Percentiles rank a stretch among this genome's conserved stretches.
These are phyloP conservation scores for Eunapius fragilis DNA, from an alignment of 37 sponge, comb jelly and placozoan genomes.

Conservation along the genomic window DNA sequence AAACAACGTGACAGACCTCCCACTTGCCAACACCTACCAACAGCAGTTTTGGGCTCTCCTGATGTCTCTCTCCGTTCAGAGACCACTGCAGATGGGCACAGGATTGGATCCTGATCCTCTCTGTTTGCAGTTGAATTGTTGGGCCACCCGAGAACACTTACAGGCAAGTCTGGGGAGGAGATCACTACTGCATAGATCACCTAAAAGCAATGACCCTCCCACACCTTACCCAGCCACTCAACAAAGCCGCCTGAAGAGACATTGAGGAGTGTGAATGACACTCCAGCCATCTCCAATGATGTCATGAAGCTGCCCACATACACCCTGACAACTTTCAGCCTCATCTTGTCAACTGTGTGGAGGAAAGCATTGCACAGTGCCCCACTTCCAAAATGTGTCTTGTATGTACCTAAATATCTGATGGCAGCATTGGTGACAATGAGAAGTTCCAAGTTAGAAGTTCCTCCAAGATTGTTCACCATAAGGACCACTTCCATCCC, in stretches of 20 bases:
- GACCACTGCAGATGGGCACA: slow-evolving; percentile 5
- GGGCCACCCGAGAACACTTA: slow-evolving; percentile 81
- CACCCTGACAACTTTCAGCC: slow-evolving; percentile 57
- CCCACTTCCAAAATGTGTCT: neutral
- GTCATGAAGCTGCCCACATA: slow-evolving; percentile 84
- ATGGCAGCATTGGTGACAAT: slow-evolving; percentile 81
- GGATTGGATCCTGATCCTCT: slow-evolving; percentile 22
- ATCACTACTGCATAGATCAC: too few species aligned
- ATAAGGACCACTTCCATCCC: slow-evolving; percentile 83
- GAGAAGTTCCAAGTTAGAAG: slow-evolving; percentile 89
- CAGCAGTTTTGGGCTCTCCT: neutral
- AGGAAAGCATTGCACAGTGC: neutral
- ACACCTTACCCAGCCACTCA: slow-evolving; percentile 58
- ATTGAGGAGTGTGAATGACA: slow-evolving; percentile 85
- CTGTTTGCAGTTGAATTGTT: slow-evolving; percentile 25
- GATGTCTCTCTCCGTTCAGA: neutral
- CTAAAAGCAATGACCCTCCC: too few species aligned
- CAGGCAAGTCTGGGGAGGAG: slow-evolving; percentile 46
- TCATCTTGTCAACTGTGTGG: slow-evolving; percentile 25
- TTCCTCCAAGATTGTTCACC: slow-evolving; percentile 97
- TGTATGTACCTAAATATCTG: slow-evolving; percentile 67
- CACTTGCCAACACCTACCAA: slow-evolving; percentile 7
- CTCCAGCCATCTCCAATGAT: slow-evolving; percentile 96
- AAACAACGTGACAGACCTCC: too few species aligned
- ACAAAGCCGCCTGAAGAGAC: slow-evolving; percentile 20